Base-by-base conservation (phyloP, 2,113 vertebrate species). In the Channa argus region DNA sequence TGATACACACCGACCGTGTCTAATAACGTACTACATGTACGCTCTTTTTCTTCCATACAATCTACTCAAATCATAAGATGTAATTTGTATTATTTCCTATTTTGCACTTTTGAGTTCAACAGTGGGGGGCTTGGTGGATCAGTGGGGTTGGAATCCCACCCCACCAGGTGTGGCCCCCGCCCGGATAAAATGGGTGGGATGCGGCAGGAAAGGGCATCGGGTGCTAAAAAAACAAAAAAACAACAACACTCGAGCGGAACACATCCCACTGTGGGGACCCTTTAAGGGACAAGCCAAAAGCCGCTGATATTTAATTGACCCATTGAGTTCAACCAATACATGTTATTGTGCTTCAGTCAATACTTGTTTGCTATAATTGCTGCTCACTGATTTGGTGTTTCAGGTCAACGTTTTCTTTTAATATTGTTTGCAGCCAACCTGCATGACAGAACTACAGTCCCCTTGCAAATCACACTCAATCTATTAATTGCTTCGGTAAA, bases 291-390 rank as follows among this genome's bases (percentile, higher is more conserved):
- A 24, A 24, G 24, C 24, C 24, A 24, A 24, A 24, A 24, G 24
- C 24, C 24, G 24, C 24, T 24, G 24, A 24, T 24, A 24, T 24
- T 24, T 24, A 24, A 24, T 24, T 24, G 24, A 24, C 63, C 71
- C 60, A 61, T 76, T 52, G 15, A 80, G 37, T 38, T 68, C 51
- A 62, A 78, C 50, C 65, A 63, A 12, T 39, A 41, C 33, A 49
- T 51, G 49, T 60, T 69, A 74, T 84, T 91, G 87, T 91, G 87
- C 85, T 89, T 89, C 86, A 39, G 77, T 74, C 41, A 61, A 55
- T 69, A 54, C 41, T 13, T 58, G 63, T 68, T 9, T 24, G 67
- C 59, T 10, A 15, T 67, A 76, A 70, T 71, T 36, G 54, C 64
- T 53, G 53, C 62, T 45, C 50, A 60, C 63, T 0, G 46, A 70